A percentile compares a stretch with the other conserved stretches of the same genome.
Evolutionary conservation across 2,888 invertebrate genomes (phyloP).

Genomic region (Melinaea marsaeus): DNA sequence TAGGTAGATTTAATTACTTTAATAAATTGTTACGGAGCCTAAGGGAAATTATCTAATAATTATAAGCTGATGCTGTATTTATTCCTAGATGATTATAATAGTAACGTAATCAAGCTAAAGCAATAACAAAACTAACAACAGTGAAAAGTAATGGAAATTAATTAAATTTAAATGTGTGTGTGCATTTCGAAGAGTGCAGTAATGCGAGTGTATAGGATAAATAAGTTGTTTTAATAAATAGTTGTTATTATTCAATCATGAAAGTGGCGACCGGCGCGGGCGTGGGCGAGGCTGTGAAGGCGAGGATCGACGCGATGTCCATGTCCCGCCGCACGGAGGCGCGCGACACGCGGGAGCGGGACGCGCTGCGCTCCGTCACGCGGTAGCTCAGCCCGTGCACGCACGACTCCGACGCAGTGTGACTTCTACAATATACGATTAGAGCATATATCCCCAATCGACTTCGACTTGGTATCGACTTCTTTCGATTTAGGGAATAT

Average conservation of each 20-base stretch:
- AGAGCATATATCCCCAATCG: neutral
- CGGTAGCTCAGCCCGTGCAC: conserved; percentile 58
- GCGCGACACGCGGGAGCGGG: conserved; percentile 63
- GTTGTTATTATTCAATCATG: neutral
- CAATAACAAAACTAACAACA: no score
- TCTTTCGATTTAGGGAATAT: neutral
- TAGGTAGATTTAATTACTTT: no score
- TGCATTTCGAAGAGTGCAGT: no score
- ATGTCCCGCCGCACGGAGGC: conserved; percentile 66
- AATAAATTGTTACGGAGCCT: no score
- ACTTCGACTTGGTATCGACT: no score
- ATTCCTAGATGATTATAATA: no score
- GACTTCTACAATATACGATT: conserved; percentile 12
- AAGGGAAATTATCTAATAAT: no score
- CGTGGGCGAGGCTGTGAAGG: conserved; percentile 49
- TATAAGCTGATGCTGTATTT: no score
- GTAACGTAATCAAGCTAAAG: no score
- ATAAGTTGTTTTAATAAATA: neutral
- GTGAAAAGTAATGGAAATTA: no score
- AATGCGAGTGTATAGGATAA: no score
- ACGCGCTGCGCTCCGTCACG: conserved; percentile 63
- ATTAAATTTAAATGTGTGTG: no score
- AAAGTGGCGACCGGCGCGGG: conserved; percentile 44
- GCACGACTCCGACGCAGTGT: conserved; percentile 45
- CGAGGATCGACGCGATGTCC: conserved; percentile 70